phyloP scores from a whole-genome alignment of 2,797 vertebrate species.

The Stomatorhinus walkeri region DNA sequence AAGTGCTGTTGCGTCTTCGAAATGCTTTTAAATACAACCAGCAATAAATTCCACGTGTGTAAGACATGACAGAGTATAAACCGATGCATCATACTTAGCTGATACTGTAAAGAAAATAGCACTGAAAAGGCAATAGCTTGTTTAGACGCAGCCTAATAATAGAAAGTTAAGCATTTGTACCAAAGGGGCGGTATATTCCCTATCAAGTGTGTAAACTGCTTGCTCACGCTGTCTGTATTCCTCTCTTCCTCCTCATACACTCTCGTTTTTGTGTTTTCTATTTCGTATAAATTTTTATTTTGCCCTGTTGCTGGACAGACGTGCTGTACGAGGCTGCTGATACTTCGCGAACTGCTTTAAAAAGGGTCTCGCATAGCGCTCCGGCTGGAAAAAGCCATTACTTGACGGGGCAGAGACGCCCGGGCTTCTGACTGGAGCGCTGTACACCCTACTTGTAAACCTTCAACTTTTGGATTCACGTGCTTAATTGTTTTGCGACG shows the following conservation, averaged over 20 bases:
- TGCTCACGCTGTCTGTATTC: background rate
- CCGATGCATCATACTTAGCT: background rate
- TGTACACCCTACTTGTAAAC: constrained; percentile 9
- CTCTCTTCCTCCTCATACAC: background rate
- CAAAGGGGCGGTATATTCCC: constrained; percentile 28
- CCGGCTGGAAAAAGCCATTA: constrained; percentile 26
- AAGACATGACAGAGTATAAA: background rate
- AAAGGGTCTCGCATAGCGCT: constrained; percentile 12
- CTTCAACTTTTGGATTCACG: constrained; percentile 11
- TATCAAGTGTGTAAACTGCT: constrained; percentile 11
- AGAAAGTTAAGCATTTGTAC: constrained; percentile 29
- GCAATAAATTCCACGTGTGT: background rate
- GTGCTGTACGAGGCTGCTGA: background rate
- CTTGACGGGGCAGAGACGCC: constrained; percentile 24
- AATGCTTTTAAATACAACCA: background rate
- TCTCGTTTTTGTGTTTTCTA: constrained; percentile 9
- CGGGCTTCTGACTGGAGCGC: constrained; percentile 11
- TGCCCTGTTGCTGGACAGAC: constrained; percentile 18
- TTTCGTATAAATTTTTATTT: background rate
- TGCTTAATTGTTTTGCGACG: background rate
- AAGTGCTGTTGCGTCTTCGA: background rate
- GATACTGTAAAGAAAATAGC: constrained; percentile 19
- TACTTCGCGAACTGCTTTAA: constrained; percentile 9
- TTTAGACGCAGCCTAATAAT: constrained; percentile 17
- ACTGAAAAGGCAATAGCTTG: constrained; percentile 18